Base-by-base conservation (phyloP, 2,888 invertebrate genomes). In the Physocephala rufipes region DNA sequence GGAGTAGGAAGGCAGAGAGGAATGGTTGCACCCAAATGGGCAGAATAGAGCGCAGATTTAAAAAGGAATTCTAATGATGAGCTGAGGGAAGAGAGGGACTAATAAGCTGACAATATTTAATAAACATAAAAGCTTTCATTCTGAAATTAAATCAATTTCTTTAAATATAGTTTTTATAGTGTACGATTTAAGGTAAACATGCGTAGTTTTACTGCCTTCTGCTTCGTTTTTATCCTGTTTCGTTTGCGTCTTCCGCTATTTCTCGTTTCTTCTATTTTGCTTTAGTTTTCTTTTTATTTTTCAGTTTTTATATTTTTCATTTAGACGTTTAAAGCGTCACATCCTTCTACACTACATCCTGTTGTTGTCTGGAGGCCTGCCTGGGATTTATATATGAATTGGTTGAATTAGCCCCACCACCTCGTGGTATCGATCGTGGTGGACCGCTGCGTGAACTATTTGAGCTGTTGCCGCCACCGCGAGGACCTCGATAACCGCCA, bases 241-340 rank as follows among this genome's bases (percentile, higher is more conserved):
- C 19, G 69, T 36, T 65, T 19, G 30, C 36, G 66, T 67, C 67
- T 47, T 67, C 21, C 15, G 36, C 43, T 73, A 16, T 49, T 53
- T n/a, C 55, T 73, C 26, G 13, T 47, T 71, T 47, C 51, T 49
- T 67, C 71, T 71, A 19, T 19, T 16, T 65, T 71, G 65, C n/a
- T 70, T 68, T 59, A 47, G 61, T 21, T 65, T 49, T 71, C 15
- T 70, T 45, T 19, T 64, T 24, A 24, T 45, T 71, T 69, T 71
- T 78, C 75, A 83, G 75, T 82, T 82, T 77, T 83, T 83, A 69
- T 82, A 82, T 73, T 83, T 82, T 78, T 81, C n/a, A 71, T 43
- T 19, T 61, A 36, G 16, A 24, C 21, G 19, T 26, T 24, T 3
- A 28, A 28, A 0, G n/a, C 47, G 1, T 24, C 59, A 30, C 28